phyloP scores from a whole-genome alignment of 2,113 vertebrate genomes.

The Leiothrix lutea region DNA sequence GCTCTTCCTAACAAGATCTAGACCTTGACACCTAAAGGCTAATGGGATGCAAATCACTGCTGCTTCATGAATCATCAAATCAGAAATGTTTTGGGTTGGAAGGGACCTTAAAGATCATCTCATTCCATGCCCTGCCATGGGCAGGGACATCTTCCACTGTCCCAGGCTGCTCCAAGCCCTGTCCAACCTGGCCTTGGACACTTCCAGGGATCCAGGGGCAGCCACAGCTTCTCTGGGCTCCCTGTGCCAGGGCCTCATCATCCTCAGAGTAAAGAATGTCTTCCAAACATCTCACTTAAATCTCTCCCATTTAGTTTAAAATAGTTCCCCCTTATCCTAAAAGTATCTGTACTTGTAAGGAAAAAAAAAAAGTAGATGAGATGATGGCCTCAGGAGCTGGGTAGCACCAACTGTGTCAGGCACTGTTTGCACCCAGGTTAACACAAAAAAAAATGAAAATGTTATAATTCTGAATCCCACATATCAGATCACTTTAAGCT shows the following conservation, averaged over 20 bases:
- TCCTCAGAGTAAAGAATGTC: not conserved
- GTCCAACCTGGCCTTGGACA: fast-evolving
- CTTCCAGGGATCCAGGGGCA: not conserved
- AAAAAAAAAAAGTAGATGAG: not conserved
- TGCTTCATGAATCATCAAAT: not conserved
- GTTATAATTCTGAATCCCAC: not conserved
- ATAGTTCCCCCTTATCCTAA: too few species aligned
- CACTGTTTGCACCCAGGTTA: not conserved
- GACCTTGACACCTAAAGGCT: not conserved
- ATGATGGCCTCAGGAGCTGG: fast-evolving
- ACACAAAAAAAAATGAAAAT: not conserved
- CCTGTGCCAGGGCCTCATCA: fast-evolving
- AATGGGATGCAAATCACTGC: not conserved
- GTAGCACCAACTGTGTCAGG: not conserved
- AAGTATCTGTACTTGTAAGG: not conserved
- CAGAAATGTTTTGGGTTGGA: not conserved
- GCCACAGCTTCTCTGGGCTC: not conserved
- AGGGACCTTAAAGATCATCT: not conserved
- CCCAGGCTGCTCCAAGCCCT: fast-evolving
- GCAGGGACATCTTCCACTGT: not conserved
- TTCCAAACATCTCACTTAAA: not conserved
- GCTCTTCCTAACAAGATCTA: not conserved
- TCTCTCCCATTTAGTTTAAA: not conserved
- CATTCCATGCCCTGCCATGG: fast-evolving
- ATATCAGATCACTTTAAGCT: not conserved